Percentiles rank a stretch among this genome's conserved stretches.
Conservation (phyloP, 23 tunicate species). For the Halocynthia aurantium region DNA sequence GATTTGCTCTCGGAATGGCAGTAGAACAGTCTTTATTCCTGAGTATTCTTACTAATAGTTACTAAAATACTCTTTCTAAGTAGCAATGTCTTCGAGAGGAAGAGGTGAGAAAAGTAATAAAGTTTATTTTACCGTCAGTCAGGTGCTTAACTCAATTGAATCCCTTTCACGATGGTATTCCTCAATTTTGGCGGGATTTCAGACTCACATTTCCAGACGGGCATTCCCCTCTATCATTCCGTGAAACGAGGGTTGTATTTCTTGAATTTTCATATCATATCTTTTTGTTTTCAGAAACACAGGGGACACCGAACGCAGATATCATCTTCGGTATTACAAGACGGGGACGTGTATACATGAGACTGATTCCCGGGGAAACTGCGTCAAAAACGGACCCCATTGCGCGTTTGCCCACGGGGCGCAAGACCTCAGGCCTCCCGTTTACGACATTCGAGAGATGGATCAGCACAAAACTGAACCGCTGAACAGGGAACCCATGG, state of each 20-base stretch:
- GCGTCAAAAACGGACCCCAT: slow-evolving; percentile 99
- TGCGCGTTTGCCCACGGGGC: slow-evolving; percentile 99
- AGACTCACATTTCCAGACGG: no score
- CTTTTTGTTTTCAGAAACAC: slow-evolving; percentile 55
- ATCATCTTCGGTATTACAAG: slow-evolving; percentile 96
- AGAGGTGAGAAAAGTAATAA: no score
- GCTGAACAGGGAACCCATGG: slow-evolving; percentile 11
- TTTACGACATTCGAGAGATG: slow-evolving; percentile 67
- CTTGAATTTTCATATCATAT: not conserved
- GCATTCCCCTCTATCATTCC: not conserved
- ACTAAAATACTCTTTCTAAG: no score
- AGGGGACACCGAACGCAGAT: slow-evolving; percentile 98
- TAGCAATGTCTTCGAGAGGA: no score
- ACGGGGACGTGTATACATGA: slow-evolving; percentile 99
- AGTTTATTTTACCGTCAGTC: no score
- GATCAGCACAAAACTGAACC: slow-evolving; percentile 49
- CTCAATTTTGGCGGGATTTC: no score
- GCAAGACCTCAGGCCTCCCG: slow-evolving; percentile 87
- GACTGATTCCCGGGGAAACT: slow-evolving; percentile 96
- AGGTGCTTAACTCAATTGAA: no score
- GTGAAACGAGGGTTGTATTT: not conserved
- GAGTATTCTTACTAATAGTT: no score
- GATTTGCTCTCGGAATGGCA: no score
- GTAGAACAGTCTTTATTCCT: no score
- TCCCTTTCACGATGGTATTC: no score